Percentiles rank a stretch among this genome's conserved stretches.
phyloP scores from a whole-genome alignment of 2,888 invertebrate genomes.

The Calameuta idolon region DNA sequence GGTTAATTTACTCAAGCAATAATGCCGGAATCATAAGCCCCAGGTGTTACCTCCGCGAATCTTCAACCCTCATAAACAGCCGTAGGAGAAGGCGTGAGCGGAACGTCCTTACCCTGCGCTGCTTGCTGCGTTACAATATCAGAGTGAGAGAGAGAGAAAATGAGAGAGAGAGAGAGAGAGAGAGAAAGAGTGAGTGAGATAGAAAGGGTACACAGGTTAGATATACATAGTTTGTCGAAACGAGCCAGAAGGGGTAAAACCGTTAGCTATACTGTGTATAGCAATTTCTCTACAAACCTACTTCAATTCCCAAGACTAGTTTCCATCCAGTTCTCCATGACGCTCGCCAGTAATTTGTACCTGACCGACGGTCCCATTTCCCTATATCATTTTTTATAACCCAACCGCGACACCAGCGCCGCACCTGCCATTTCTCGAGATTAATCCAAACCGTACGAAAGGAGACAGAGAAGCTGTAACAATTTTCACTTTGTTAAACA shows the following conservation, averaged over 20 bases:
- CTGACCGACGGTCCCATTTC: slow-evolving; percentile 39
- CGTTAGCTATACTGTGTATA: slow-evolving; percentile 35
- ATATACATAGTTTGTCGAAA: slow-evolving; percentile 1
- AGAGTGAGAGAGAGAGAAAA: not conserved
- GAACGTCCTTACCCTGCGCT: not conserved
- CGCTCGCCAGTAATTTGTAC: slow-evolving; percentile 52
- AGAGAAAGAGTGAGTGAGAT: too few relatives aligned
- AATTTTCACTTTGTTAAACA: slow-evolving; percentile 13
- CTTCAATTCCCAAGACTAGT: slow-evolving; percentile 58
- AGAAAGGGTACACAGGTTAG: not conserved
- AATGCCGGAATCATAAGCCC: slow-evolving; percentile 57
- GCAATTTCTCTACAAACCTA: slow-evolving; percentile 50
- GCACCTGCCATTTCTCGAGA: slow-evolving; percentile 10
- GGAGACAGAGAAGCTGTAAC: slow-evolving; percentile 23
- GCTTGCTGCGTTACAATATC: slow-evolving; percentile 6
- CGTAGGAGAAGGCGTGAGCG: slow-evolving; percentile 16
- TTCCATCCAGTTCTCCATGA: slow-evolving; percentile 43
- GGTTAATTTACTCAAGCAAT: slow-evolving; percentile 57
- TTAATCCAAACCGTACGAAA: slow-evolving; percentile 34
- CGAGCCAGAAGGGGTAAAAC: slow-evolving; percentile 34
- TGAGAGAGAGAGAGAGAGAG: too few relatives aligned
- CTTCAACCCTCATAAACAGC: slow-evolving; percentile 57
- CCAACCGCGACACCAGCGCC: slow-evolving; percentile 10
- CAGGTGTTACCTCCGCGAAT: slow-evolving; percentile 56
- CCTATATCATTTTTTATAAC: slow-evolving; percentile 50